phyloP scores from a whole-genome alignment of 2,113 vertebrate genomes.

The Varanus salvator region DNA sequence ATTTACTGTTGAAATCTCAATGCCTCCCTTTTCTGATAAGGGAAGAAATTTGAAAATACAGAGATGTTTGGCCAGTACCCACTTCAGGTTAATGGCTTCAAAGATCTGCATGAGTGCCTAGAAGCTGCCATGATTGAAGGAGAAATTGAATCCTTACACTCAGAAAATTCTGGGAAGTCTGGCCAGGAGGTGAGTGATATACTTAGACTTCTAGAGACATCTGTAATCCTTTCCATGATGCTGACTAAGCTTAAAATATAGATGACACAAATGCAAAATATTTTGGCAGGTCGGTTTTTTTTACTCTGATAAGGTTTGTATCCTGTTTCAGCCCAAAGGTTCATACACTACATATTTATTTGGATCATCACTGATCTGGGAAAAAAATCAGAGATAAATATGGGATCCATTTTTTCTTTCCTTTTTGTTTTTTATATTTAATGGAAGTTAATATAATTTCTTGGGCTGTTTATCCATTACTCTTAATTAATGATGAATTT shows the following conservation, averaged over 20 bases:
- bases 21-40: constrained; percentile 73
- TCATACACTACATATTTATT: not conserved
- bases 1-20: constrained; percentile 38
- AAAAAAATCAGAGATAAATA: not conserved
- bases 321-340: not conserved
- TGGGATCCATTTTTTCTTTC: not conserved
- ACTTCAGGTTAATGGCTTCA: constrained; percentile 97
- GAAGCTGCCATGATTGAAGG: constrained; percentile 99
- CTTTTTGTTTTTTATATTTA: not conserved
- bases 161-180: constrained; percentile 93
- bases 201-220: not conserved
- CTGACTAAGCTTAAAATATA: constrained; percentile 4
- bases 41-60: constrained; percentile 98
- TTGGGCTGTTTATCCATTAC: not conserved
- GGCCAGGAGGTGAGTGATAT: constrained; percentile 84
- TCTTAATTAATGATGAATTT: not conserved
- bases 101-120: constrained; percentile 97
- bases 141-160: constrained; percentile 97
- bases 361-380: not conserved
- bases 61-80: constrained; percentile 99
- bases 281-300: constrained; percentile 18
- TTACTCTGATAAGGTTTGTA: not conserved
- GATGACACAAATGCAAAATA: not conserved
- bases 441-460: not conserved
- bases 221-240: not conserved